Base-by-base conservation (phyloP, 2,113 vertebrate species). In the Orientallactaga bullata region DNA sequence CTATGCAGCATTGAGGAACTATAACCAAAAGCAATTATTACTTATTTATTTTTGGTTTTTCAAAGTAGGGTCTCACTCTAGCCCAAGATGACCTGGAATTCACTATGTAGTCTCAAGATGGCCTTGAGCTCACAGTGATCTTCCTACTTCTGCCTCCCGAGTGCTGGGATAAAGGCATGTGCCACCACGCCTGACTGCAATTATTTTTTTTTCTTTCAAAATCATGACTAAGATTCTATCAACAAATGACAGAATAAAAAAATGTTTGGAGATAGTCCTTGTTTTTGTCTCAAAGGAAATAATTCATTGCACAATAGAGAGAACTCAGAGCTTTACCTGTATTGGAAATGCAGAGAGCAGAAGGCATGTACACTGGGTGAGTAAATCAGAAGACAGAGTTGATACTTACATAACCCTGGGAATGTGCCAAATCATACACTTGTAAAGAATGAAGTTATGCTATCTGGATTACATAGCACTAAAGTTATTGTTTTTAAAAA, bases 171-270 rank as follows among this genome's bases (percentile, higher is more conserved):
- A 47, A 47, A 47, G 42, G 42, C 5, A 8, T 47, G 42, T 47
- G 42, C 42, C 42, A 47, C 42, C 42, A 47, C 42, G 8, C 42
- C 42, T 8, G 8, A 8, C 42, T 47, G 42, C 42, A 47, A 47
- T 47, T 47, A 47, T 6, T 65, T 68, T 89, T 68, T 89, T 76
- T 42, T 90, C 68, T 85, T 88, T 94, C 28, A 66, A 85, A 95
- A 88, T 72, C 16, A 85, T 90, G 16, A 81, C 16, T n/a, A 78
- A 85, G 76, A 51, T 93, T 94, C 63, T 91, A 7, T 61, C 42
- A 83, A 61, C 26, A 80, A 88, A 72, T 73, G 74, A 63, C 55
- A 42, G 15, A 68, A 39, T 90, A 83, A 23, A 66, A 78, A 78
- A 15, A 37, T 84, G 20, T 71, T 77, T 72, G 37, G 24, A 17